phyloP scores from a whole-genome alignment of 2,888 invertebrate genomes.

The Pachymerium ferrugineum region DNA sequence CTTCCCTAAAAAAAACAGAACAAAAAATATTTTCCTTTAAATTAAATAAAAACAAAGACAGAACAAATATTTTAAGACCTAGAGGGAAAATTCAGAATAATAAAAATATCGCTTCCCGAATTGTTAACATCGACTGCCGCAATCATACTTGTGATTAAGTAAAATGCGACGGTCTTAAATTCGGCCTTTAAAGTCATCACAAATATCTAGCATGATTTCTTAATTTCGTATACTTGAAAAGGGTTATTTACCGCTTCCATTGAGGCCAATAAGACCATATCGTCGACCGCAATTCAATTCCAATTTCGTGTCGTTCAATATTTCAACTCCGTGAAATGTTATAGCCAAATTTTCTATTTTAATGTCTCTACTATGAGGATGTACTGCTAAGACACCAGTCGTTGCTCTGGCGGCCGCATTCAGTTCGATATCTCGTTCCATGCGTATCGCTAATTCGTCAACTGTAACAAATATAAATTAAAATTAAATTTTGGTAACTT shows the following conservation, averaged over 20 bases:
- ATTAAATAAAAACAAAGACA: neutral
- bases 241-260: conserved; percentile 75
- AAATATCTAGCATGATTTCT: too few species aligned
- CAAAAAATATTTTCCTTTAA: neutral
- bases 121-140: too few species aligned
- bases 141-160: too few species aligned
- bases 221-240: neutral
- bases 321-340: conserved; percentile 94
- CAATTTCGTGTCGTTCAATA: conserved; percentile 89
- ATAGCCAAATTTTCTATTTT: conserved; percentile 95
- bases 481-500: neutral
- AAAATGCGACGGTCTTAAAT: too few species aligned
- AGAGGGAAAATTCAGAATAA: too few species aligned
- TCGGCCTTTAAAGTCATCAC: too few species aligned
- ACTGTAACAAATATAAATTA: conserved; percentile 39
- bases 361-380: conserved; percentile 90
- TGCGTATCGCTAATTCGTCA: conserved; percentile 78
- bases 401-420: conserved; percentile 90
- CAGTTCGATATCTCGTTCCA: conserved; percentile 84
- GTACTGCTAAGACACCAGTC: conserved; percentile 90
- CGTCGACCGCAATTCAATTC: conserved; percentile 96
- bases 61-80: too few species aligned
- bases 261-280: conserved; percentile 94
- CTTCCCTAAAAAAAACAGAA: conserved; percentile 59
- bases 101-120: too few species aligned